Conservation (phyloP, 2,113 vertebrate genomes). For the Petrocephalus microphthalmus region DNA sequence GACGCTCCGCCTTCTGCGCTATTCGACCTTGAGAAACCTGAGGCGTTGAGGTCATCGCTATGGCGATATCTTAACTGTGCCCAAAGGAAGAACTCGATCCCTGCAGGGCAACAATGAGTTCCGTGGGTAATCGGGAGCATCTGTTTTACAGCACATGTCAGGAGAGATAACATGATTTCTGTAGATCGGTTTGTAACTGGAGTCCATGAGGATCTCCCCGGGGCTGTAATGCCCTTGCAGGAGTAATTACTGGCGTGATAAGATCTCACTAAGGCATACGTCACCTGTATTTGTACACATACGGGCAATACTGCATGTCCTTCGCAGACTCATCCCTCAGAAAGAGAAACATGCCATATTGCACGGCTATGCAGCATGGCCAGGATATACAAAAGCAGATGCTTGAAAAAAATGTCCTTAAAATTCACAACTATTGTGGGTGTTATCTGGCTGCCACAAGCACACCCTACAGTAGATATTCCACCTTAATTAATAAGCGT, state of each 20-base stretch:
- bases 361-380: not conserved
- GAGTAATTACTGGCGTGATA: slow-evolving; percentile 1
- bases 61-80: not conserved
- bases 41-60: not conserved
- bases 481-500: not conserved
- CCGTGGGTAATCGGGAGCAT: not conserved
- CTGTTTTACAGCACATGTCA: not conserved
- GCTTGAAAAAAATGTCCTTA: not conserved
- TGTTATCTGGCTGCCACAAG: not conserved
- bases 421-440: not conserved
- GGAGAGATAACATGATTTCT: not conserved
- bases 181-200: not conserved
- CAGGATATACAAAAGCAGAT: not conserved
- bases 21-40: not conserved
- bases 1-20: not conserved
- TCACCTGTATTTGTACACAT: not conserved
- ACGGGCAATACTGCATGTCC: not conserved
- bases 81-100: not conserved
- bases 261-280: not conserved
- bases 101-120: not conserved
- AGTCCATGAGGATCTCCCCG: not conserved
- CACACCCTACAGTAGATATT: not conserved
- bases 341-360: too few species aligned
- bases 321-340: not conserved
- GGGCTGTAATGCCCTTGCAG: not conserved